Conservation (phyloP, 2,113 vertebrate species). For the Hystrix brachyura region DNA sequence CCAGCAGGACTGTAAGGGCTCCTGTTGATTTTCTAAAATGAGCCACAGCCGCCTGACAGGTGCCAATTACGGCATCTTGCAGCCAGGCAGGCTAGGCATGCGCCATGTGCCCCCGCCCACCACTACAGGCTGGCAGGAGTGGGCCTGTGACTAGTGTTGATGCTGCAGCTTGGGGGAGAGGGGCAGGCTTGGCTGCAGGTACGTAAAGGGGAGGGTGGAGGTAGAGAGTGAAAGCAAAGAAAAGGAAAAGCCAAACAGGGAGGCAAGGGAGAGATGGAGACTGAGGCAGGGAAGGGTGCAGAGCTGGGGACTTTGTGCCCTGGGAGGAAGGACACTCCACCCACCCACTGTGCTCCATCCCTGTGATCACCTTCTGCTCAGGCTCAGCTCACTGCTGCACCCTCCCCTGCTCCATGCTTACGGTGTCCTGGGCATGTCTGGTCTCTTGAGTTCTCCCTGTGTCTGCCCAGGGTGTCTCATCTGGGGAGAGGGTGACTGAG, state of each 20-base stretch:
- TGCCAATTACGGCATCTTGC: conserved; percentile 83
- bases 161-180: background rate
- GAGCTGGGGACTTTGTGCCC: background rate
- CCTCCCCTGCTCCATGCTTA: background rate
- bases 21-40: conserved; percentile 83
- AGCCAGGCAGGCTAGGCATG: conserved; percentile 79
- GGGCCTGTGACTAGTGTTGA: conserved; percentile 42
- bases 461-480: background rate
- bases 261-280: background rate
- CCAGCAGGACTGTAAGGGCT: conserved; percentile 55
- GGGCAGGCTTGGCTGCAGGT: conserved; percentile 76
- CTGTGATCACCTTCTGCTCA: background rate
- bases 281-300: background rate
- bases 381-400: background rate
- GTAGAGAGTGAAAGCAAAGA: background rate
- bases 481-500: background rate
- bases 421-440: background rate
- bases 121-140: conserved; percentile 71
- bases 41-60: conserved; percentile 82
- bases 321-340: background rate
- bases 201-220: conserved; percentile 23
- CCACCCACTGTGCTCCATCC: background rate
- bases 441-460: background rate
- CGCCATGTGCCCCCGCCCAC: conserved; percentile 77
- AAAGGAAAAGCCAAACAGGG: background rate